Evolutionary conservation across 2,113 vertebrate genomes (phyloP).

Genomic region (Petrocephalus zakoni): DNA sequence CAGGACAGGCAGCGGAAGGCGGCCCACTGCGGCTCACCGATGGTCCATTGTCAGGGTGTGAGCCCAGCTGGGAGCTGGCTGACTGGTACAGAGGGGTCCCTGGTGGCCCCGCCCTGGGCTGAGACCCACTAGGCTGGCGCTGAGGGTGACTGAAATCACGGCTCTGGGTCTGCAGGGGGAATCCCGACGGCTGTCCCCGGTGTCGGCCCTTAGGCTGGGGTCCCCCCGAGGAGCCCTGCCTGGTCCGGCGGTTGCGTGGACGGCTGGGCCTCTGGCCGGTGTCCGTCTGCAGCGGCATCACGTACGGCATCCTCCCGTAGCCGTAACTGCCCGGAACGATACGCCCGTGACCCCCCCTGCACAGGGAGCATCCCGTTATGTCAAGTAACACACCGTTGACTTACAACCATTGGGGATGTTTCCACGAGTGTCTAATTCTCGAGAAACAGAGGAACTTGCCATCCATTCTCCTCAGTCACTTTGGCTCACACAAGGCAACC

Average conservation of each 20-base stretch:
- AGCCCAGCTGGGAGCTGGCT: conserved; percentile 45
- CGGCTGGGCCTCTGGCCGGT: conserved; percentile 39
- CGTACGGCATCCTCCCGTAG: conserved; percentile 77
- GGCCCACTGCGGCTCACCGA: conserved; percentile 21
- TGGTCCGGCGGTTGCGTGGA: conserved; percentile 55
- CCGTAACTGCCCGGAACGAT: conserved; percentile 83
- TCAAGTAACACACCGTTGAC: neutral
- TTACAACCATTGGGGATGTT: neutral
- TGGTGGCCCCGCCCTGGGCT: conserved; percentile 42
- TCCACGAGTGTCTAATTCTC: neutral
- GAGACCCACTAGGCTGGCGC: conserved; percentile 44
- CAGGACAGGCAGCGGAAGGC: conserved; percentile 48
- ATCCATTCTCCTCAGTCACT: neutral
- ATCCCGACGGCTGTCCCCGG: conserved; percentile 26
- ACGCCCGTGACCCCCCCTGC: conserved; percentile 61
- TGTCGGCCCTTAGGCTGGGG: conserved; percentile 1
- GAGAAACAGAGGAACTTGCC: neutral
- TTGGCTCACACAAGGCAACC: neutral
- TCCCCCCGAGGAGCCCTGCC: conserved; percentile 46
- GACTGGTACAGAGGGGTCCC: conserved; percentile 69
- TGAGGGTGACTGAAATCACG: conserved; percentile 22
- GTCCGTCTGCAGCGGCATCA: conserved; percentile 70
- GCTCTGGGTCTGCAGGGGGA: conserved; percentile 10
- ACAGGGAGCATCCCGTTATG: conserved; percentile 25
- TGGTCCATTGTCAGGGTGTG: conserved; percentile 44